Evolutionary conservation across 2,797 vertebrate species (phyloP).

Genomic region (Gobionotothen gibberifrons): DNA sequence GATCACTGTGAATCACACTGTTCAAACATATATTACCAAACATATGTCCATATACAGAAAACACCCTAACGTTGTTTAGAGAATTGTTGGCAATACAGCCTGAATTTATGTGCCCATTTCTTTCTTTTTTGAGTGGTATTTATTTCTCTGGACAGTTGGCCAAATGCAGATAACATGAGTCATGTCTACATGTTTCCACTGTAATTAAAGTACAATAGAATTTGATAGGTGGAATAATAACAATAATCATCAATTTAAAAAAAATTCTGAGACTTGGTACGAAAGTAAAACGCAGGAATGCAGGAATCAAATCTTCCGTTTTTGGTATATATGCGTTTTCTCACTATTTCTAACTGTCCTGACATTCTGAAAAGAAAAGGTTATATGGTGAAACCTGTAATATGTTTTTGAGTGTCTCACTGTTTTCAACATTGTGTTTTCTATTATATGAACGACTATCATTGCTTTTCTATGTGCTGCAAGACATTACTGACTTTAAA

Average conservation of each 20-base stretch:
- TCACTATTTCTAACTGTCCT: neutral
- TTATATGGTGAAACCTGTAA: slow-evolving; percentile 8
- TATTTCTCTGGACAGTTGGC: slow-evolving; percentile 24
- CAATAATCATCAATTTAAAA: slow-evolving; percentile 22
- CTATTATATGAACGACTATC: neutral
- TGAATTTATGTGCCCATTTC: slow-evolving; percentile 38
- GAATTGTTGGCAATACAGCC: slow-evolving; percentile 38
- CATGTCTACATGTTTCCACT: slow-evolving; percentile 60
- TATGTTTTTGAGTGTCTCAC: neutral
- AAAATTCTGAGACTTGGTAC: neutral
- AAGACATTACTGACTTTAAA: slow-evolving; percentile 14
- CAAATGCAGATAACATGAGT: slow-evolving; percentile 68
- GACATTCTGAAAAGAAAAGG: neutral
- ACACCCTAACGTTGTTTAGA: slow-evolving; percentile 43
- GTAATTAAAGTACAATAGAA: slow-evolving; percentile 53
- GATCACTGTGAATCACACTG: slow-evolving; percentile 50
- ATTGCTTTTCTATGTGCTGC: slow-evolving; percentile 2
- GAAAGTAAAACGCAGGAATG: slow-evolving; percentile 21
- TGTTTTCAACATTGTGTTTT: slow-evolving; percentile 3
- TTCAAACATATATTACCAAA: slow-evolving; percentile 55
- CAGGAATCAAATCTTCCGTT: neutral
- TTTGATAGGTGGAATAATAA: slow-evolving; percentile 30
- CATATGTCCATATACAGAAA: slow-evolving; percentile 43
- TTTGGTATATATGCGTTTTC: neutral
- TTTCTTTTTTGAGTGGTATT: slow-evolving; percentile 15